Evolutionary conservation across 2,888 invertebrate species (phyloP), one percentile per base, ranked within the genome.

Genomic region (Monoplex corrugatus): DNA sequence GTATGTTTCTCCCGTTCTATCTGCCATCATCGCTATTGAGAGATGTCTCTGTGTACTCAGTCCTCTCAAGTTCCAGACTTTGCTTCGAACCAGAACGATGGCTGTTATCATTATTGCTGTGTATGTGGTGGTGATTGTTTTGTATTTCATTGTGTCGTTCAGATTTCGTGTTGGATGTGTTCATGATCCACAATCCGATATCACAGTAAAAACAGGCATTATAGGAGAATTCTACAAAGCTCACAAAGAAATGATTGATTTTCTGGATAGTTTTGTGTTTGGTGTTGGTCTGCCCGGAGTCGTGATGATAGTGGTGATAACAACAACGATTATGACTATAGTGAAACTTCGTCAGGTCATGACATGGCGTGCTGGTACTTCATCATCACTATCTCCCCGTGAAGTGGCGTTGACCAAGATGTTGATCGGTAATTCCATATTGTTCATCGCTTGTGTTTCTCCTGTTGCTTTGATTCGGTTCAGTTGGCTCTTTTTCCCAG

Each of bases 341-440:
- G n/a, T 85, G 23, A 85, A 85, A 40, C 63, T 85, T 23, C 57
- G 63, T 28, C 57, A 85, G 50, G 35, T 32, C 13, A 40, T 38
- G 28, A 28, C 38, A 13, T 85, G 85, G 85, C 57, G 85, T 0
- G 32, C 38, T 8, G 40, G 16, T 6, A 85, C 23, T 6, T 78
- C 87, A 0, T 43, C 87, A 2, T 13, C 40, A 8, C 1, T 68
- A 6, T 85, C 85, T 28, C 45, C 63, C 43, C 35, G 40, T 5
- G 85, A 85, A 23, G 28, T 85, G 32, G 85, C 63, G n/a, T 16
- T 82, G 45, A 82, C 82, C 8, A 82, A 82, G n/a, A 82, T 82
- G 82, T 40, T 82, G 40, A 45, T 82, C 10, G 82, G 82, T 2
- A 82, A 82, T 23, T 82, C 82, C 44, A 45, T 82, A 3, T 16